Conservation (phyloP, 2,113 vertebrate genomes). For the Pluvianellus socialis region DNA sequence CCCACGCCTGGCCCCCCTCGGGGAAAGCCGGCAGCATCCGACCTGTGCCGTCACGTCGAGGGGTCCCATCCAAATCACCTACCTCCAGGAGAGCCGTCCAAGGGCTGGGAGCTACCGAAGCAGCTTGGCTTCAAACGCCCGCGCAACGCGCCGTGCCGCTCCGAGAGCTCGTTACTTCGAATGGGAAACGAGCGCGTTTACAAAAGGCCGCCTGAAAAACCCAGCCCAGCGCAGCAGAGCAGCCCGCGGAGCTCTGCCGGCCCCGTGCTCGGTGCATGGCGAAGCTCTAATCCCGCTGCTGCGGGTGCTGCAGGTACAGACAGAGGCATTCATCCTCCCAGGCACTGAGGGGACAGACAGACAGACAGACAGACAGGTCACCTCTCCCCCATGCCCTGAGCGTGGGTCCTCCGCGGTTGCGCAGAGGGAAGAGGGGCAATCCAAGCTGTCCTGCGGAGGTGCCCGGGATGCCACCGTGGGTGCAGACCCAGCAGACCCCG, state of each 20-base stretch:
- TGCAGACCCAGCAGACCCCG: not conserved
- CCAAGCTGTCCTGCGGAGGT: not conserved
- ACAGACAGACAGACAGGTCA: not conserved
- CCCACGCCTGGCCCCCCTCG: accelerated
- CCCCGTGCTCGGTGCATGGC: accelerated
- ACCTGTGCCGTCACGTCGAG: accelerated
- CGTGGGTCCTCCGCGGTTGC: accelerated
- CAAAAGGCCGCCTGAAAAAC: not conserved
- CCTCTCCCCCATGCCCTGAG: not conserved
- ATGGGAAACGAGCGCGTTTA: accelerated
- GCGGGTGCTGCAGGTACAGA: not conserved
- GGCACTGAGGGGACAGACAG: not conserved
- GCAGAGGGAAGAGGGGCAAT: too few relatives aligned
- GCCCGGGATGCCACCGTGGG: accelerated
- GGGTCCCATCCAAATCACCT: not conserved
- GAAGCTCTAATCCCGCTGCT: not conserved
- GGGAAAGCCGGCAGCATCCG: not conserved
- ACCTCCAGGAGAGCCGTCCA: not conserved
- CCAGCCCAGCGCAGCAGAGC: not conserved
- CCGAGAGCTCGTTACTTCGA: not conserved
- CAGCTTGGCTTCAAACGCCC: not conserved
- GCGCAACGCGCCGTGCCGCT: accelerated
- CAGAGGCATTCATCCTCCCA: not conserved
- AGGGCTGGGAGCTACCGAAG: not conserved
- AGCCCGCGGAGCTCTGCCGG: not conserved